Percentiles rank a stretch among this genome's conserved stretches.
phyloP scores from a whole-genome alignment of 2,888 invertebrate genomes.

The Drosophila paramelanica region DNA sequence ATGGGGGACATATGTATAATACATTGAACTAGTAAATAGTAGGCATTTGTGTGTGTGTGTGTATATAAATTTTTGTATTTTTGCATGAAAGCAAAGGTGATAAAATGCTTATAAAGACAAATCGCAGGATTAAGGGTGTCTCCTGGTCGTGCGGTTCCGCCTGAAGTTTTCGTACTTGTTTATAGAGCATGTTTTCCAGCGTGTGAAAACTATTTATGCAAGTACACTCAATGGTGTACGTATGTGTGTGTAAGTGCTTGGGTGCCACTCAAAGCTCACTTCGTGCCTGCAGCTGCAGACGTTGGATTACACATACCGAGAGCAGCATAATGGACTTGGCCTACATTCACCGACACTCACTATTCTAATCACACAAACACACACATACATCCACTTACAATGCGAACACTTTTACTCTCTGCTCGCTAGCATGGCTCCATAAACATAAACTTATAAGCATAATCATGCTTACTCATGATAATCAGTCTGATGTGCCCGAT shows the following conservation, averaged over 20 bases:
- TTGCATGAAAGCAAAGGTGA: too few relatives aligned
- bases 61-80: too few relatives aligned
- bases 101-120: too few relatives aligned
- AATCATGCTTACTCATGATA: conserved; percentile 79
- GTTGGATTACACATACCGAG: conserved; percentile 46
- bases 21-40: too few relatives aligned
- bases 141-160: too few relatives aligned
- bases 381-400: conserved; percentile 44
- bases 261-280: conserved; percentile 28
- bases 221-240: conserved; percentile 6
- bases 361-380: conserved; percentile 50
- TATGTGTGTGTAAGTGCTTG: conserved; percentile 16
- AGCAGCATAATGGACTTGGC: conserved; percentile 74
- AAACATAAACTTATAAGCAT: conserved; percentile 66
- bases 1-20: too few relatives aligned
- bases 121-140: too few relatives aligned
- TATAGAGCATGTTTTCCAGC: neutral
- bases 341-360: conserved; percentile 60
- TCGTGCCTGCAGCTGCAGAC: conserved; percentile 41
- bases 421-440: conserved; percentile 51
- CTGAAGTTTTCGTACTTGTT: too few relatives aligned
- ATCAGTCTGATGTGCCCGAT: conserved; percentile 59
- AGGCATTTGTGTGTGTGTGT: too few relatives aligned
- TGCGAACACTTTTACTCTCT: conserved; percentile 76
- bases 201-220: conserved; percentile 8